Percentiles rank a stretch among this genome's conserved stretches.
phyloP scores from a whole-genome alignment of 2,797 vertebrate species.

The Acrocephalus scirpaceus region DNA sequence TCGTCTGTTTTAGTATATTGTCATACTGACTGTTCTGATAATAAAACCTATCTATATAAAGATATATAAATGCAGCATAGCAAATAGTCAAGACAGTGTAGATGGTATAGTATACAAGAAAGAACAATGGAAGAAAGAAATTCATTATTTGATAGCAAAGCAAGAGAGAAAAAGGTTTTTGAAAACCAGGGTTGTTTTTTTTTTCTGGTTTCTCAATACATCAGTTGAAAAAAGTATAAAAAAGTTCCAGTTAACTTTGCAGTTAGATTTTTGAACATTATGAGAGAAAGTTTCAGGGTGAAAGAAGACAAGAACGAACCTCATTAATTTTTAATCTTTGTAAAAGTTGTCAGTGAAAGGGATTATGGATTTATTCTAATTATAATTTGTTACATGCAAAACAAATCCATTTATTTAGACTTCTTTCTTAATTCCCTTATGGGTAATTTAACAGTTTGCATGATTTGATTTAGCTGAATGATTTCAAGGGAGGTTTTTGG shows the following conservation, averaged over 20 bases:
- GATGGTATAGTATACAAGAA: not conserved
- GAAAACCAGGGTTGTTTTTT: not conserved
- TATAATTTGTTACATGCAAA: slow-evolving; percentile 33
- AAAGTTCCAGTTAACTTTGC: not conserved
- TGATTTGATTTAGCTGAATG: not conserved
- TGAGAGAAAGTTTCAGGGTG: not conserved
- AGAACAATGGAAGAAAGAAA: not conserved
- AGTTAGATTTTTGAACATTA: not conserved
- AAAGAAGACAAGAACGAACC: not conserved
- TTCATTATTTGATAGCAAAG: not conserved
- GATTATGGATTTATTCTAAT: slow-evolving; percentile 4
- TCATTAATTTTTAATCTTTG: not conserved
- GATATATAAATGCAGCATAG: not conserved
- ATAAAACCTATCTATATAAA: not conserved
- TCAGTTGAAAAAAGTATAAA: not conserved
- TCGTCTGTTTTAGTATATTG: not conserved
- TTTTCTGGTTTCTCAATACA: not conserved
- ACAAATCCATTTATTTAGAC: slow-evolving; percentile 27
- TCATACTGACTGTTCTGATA: not conserved
- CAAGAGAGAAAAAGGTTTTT: not conserved
- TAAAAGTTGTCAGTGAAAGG: not conserved
- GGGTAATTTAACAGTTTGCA: slow-evolving; percentile 21
- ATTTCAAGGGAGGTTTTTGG: not conserved
- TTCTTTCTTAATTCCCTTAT: slow-evolving; percentile 4
- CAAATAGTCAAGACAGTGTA: not conserved